phyloP scores from a whole-genome alignment of 1,140 invertebrate species.

The Drosophila ficusphila region DNA sequence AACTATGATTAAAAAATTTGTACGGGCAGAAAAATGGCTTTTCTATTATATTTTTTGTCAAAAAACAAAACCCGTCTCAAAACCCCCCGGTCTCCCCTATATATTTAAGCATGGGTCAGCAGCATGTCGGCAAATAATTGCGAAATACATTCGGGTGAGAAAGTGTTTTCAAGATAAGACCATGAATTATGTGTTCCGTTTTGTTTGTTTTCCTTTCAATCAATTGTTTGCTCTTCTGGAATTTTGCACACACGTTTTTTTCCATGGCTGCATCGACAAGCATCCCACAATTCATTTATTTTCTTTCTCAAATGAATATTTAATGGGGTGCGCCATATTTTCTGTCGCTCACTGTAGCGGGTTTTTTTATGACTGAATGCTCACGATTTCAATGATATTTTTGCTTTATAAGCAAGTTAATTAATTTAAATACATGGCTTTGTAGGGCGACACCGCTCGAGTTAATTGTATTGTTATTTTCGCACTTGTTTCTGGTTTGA shows the following conservation, averaged over 20 bases:
- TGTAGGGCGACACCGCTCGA: conserved; percentile 2
- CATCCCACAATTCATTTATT: not conserved
- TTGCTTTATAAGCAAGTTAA: conserved; percentile 37
- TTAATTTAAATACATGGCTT: conserved; percentile 19
- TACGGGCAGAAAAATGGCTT: too few species aligned
- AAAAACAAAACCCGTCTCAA: too few species aligned
- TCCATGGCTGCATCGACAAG: not conserved
- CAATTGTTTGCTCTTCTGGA: not conserved
- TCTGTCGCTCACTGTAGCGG: not conserved
- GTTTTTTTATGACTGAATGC: not conserved
- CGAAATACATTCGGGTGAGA: conserved; percentile 2
- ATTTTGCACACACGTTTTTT: not conserved
- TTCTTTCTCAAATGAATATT: not conserved
- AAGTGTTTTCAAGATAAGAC: not conserved
- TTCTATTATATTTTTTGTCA: too few species aligned
- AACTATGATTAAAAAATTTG: too few species aligned
- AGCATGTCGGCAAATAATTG: too few species aligned
- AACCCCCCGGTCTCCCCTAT: too few species aligned
- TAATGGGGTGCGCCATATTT: not conserved
- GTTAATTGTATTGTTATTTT: conserved; percentile 24
- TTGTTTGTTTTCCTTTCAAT: conserved; percentile 8
- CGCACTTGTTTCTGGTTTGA: not conserved
- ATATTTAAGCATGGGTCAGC: too few species aligned
- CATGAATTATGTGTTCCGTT: not conserved
- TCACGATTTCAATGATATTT: conserved; percentile 4